phyloP scores from a whole-genome alignment of 2,113 vertebrate species.

The Rynchops niger region DNA sequence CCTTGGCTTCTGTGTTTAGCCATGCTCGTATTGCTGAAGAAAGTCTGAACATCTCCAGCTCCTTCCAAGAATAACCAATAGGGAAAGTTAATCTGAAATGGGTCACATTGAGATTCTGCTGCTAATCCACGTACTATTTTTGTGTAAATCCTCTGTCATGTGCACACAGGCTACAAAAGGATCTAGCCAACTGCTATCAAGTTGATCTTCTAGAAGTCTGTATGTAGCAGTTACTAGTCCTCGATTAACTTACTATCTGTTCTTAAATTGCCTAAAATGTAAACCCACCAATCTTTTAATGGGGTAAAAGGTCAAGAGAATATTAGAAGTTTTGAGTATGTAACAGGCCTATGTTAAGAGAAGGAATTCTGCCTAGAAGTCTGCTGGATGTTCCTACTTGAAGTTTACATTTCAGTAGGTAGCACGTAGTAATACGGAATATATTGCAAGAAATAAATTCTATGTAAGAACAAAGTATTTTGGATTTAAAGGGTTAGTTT shows the following conservation, averaged over 20 bases:
- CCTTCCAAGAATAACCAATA: neutral
- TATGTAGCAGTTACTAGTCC: slow-evolving; percentile 21
- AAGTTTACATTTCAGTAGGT: neutral
- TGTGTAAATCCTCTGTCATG: slow-evolving; percentile 45
- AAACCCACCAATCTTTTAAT: slow-evolving; percentile 52
- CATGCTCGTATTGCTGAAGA: neutral
- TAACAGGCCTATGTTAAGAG: neutral
- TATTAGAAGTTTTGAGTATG: neutral
- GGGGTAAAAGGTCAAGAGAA: slow-evolving; percentile 59
- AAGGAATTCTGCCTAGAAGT: neutral
- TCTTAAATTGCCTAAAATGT: slow-evolving; percentile 61
- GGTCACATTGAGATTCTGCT: slow-evolving; percentile 49
- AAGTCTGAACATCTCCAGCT: neutral
- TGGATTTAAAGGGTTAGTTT: neutral
- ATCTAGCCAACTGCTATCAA: neutral
- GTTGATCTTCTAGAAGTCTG: slow-evolving; percentile 42
- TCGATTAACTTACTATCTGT: slow-evolving; percentile 63
- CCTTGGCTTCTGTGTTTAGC: neutral
- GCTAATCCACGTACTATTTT: slow-evolving; percentile 56
- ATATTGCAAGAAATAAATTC: neutral
- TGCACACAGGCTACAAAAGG: slow-evolving; percentile 17
- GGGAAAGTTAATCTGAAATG: slow-evolving; percentile 56
- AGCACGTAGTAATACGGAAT: neutral
- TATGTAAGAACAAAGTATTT: neutral
- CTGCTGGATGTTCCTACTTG: neutral